Conservation (phyloP, 1,140 invertebrate species). For the Drosophila pachea region DNA sequence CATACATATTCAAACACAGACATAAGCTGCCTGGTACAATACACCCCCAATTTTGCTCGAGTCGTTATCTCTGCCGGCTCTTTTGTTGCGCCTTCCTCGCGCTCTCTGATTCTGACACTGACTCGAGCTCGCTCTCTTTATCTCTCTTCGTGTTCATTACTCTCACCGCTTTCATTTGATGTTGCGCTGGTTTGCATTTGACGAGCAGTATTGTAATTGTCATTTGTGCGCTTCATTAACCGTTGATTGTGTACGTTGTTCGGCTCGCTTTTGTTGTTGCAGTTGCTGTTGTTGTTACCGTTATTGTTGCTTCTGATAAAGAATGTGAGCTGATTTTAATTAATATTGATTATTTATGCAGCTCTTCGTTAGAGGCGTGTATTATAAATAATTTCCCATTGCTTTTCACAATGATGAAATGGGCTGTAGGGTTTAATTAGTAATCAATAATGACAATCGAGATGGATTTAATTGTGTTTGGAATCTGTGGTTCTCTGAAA, state of each 20-base stretch:
- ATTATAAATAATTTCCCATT: conserved; percentile 2
- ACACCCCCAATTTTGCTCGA: conserved; percentile 36
- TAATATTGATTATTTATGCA: conserved; percentile 57
- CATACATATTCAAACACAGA: conserved; percentile 2
- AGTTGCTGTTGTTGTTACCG: conserved; percentile 1
- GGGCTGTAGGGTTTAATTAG: background rate
- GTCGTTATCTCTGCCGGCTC: conserved; percentile 42
- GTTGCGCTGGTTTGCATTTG: conserved; percentile 33
- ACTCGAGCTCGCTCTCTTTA: background rate
- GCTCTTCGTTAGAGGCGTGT: background rate
- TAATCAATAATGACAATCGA: background rate
- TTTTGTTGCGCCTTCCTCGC: conserved; percentile 10
- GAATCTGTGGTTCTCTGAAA: no score
- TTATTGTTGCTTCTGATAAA: conserved; percentile 28
- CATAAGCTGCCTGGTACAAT: background rate
- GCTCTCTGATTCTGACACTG: conserved; percentile 14
- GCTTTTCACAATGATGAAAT: background rate
- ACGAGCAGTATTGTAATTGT: conserved; percentile 53
- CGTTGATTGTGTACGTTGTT: conserved; percentile 39
- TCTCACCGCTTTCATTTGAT: conserved; percentile 9
- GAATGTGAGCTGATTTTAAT: conserved; percentile 41
- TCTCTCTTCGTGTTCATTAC: background rate
- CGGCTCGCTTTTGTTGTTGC: conserved; percentile 2
- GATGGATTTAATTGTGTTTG: background rate
- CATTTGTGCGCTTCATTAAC: conserved; percentile 67